phyloP scores from a whole-genome alignment of 2,113 vertebrate species.

The Noctilio leporinus region DNA sequence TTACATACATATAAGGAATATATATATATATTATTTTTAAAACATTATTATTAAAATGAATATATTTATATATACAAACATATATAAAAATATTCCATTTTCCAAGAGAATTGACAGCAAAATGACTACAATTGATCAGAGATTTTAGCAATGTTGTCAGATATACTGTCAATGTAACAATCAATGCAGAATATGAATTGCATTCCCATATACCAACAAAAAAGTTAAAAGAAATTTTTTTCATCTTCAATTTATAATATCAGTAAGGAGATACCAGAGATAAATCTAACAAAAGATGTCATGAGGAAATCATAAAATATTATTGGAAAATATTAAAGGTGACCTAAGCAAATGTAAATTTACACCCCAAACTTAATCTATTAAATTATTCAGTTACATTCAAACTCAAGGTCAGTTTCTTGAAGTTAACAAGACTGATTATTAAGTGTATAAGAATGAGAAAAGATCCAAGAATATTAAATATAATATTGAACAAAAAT shows the following conservation, averaged over 20 bases:
- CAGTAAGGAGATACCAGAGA: neutral
- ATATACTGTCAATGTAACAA: neutral
- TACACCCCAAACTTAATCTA: neutral
- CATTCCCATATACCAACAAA: neutral
- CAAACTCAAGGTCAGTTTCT: neutral
- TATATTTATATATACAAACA: neutral
- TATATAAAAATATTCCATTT: neutral
- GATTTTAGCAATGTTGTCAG: neutral
- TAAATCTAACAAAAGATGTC: neutral
- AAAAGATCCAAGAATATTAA: conserved; percentile 39
- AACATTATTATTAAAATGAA: neutral
- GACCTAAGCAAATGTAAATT: conserved; percentile 23
- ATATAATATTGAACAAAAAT: conserved; percentile 39
- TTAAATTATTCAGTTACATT: conserved; percentile 29
- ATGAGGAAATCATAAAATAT: conserved; percentile 25
- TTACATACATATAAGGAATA: neutral
- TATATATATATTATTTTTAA: neutral
- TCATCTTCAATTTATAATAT: neutral
- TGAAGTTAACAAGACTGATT: conserved; percentile 41
- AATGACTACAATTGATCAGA: neutral
- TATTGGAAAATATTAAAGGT: conserved; percentile 28
- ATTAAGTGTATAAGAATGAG: conserved; percentile 34
- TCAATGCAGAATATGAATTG: neutral
- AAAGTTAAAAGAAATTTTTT: neutral
- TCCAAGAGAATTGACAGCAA: neutral